Conservation (phyloP, 2,888 invertebrate genomes). For the Limulus polyphemus region DNA sequence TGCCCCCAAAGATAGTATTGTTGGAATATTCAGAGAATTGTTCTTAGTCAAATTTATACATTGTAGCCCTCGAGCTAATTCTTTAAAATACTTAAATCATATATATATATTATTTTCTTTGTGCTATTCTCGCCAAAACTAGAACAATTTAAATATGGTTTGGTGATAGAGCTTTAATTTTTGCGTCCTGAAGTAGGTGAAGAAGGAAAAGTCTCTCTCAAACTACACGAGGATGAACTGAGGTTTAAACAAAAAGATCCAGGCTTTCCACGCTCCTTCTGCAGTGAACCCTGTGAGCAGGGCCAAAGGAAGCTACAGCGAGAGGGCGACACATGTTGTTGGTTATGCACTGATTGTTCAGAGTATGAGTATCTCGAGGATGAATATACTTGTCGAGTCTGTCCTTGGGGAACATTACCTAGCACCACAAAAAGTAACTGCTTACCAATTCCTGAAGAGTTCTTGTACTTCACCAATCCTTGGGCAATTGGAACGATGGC, state of each 20-base stretch:
- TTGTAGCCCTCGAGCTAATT: too few relatives aligned
- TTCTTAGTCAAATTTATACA: too few relatives aligned
- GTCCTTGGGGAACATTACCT: constrained; percentile 35
- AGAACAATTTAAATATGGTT: too few relatives aligned
- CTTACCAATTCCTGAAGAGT: constrained; percentile 38
- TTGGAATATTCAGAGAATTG: too few relatives aligned
- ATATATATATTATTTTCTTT: background rate
- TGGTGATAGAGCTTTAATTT: too few relatives aligned
- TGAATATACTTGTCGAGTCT: constrained; percentile 41
- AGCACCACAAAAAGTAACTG: constrained; percentile 37
- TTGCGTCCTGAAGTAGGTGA: constrained; percentile 23
- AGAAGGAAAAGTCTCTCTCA: constrained; percentile 32
- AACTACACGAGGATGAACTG: constrained; percentile 34
- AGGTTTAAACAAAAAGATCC: constrained; percentile 33
- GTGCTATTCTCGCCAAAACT: background rate
- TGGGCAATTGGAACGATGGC: constrained; percentile 38
- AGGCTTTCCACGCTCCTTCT: constrained; percentile 39
- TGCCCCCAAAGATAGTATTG: too few relatives aligned
- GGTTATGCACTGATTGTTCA: constrained; percentile 43
- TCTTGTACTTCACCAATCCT: constrained; percentile 40
- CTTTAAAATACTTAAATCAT: too few relatives aligned
- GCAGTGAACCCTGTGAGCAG: constrained; percentile 38
- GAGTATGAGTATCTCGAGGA: constrained; percentile 38
- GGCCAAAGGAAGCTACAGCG: constrained; percentile 31
- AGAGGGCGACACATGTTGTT: constrained; percentile 43